Evolutionary conservation across 2,797 vertebrate species (phyloP), one percentile per base, ranked within the genome.

Genomic region (Lepus townsendii): DNA sequence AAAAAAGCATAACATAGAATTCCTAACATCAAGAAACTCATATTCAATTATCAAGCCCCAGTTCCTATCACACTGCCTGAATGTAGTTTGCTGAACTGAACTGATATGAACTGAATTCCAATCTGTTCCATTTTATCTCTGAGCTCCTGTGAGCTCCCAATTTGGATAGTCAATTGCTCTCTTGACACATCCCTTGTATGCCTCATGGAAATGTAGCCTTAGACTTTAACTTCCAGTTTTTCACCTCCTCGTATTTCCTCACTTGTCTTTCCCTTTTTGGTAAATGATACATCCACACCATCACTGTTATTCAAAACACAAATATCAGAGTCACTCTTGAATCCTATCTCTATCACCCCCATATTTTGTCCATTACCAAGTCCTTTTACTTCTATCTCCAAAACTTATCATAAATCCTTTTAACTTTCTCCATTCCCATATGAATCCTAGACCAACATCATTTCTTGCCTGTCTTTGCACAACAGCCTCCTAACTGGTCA

Each of bases 21-120:
- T 91, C 24, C 57, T 72, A 91, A 65, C 20, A 82, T 54, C 35
- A 78, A 35, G 26, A 38, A 85, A 52, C 5, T 16, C 69, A 2
- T 30, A 60, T 22, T 89, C 4, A 92, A 93, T 24, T 94, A 27
- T 94, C 88, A 85, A 60, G 16, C 62, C 7, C 17, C 14, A 90
- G 30, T 68, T 42, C 20, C 52, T 52, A 76, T 26, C 13, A 47
- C 1, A 76, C 54, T 27, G 5, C 9, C n/a, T 68, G 13, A 63
- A 83, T 22, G 10, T 16, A 42, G 9, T 76, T 50, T 73, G 8
- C 13, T 82, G 77, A 94, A 57, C 16, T 76, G 11, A 91, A 91
- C 10, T 71, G 16, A 57, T 14, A n/a, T 27, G 57, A 86, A 83
- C 1, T 73, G 47, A 88, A 35, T 84, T 73, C 60, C 91, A 47